A percentile compares a stretch with the other conserved stretches of the same genome.
phyloP scores from a whole-genome alignment of 2,888 invertebrate genomes.

The Iphiclides podalirius region DNA sequence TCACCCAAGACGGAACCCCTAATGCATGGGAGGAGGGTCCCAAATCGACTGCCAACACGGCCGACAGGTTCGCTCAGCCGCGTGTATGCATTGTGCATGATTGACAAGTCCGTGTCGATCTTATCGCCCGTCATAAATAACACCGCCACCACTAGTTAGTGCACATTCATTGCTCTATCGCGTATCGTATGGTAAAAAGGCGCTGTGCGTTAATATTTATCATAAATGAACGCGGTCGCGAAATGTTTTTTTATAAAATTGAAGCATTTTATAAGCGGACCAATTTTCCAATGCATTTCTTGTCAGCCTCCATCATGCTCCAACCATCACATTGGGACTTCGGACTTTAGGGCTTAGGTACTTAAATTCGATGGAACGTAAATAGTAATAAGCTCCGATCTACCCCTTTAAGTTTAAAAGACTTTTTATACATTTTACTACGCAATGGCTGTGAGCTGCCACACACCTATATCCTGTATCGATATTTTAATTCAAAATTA shows the following conservation, averaged over 20 bases:
- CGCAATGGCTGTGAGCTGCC: too few species aligned
- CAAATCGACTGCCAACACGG: constrained; percentile 37
- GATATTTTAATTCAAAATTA: too few species aligned
- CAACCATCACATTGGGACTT: too few species aligned
- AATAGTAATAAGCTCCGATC: too few species aligned
- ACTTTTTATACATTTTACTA: too few species aligned
- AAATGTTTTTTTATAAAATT: constrained; percentile 23
- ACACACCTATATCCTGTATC: too few species aligned
- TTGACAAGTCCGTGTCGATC: constrained; percentile 76
- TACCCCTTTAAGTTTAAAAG: too few species aligned
- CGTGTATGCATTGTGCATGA: constrained; percentile 51
- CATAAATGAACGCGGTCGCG: constrained; percentile 1
- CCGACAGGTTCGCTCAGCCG: constrained; percentile 47
- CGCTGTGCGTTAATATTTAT: background rate
- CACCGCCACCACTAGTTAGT: constrained; percentile 73
- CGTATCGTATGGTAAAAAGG: constrained; percentile 15
- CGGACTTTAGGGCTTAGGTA: too few species aligned
- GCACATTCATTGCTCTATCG: constrained; percentile 60
- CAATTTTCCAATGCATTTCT: too few species aligned
- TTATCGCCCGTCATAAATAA: constrained; percentile 74
- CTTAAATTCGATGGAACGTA: too few species aligned
- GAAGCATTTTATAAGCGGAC: too few species aligned
- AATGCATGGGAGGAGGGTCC: constrained; percentile 39
- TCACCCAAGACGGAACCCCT: constrained; percentile 30
- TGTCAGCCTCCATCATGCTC: too few species aligned